Conservation (phyloP, 2,113 vertebrate genomes). For the Hoplias malabaricus region DNA sequence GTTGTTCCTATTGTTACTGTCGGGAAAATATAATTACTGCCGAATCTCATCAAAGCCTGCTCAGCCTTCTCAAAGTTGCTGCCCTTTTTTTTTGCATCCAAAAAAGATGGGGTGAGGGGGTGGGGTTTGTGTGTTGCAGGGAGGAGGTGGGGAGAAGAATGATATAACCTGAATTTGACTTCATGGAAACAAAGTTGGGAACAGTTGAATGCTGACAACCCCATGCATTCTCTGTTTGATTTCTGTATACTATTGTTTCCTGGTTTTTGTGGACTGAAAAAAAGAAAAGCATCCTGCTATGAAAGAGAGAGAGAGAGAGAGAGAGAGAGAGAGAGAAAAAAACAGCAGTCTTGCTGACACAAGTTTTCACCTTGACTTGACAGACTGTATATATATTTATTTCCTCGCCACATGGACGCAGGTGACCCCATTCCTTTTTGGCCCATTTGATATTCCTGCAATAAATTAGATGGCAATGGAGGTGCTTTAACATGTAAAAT, state of each 20-base stretch:
- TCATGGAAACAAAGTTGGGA: slow-evolving; percentile 61
- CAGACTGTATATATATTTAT: slow-evolving; percentile 76
- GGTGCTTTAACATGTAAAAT: slow-evolving; percentile 83
- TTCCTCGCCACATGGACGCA: slow-evolving; percentile 61
- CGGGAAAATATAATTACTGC: slow-evolving; percentile 77
- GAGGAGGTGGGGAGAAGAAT: slow-evolving; percentile 10
- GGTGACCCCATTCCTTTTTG: slow-evolving; percentile 75
- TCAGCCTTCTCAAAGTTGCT: slow-evolving; percentile 72
- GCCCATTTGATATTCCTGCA: slow-evolving; percentile 74
- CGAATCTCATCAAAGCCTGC: slow-evolving; percentile 78
- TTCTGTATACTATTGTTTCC: slow-evolving; percentile 48
- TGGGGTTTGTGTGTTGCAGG: not conserved
- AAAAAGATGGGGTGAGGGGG: slow-evolving; percentile 5
- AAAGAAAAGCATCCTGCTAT: no score
- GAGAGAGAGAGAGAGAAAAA: slow-evolving; percentile 60
- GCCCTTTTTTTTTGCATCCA: slow-evolving; percentile 48
- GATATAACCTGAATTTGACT: slow-evolving; percentile 60
- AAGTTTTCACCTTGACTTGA: slow-evolving; percentile 79
- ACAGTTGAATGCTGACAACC: slow-evolving; percentile 48
- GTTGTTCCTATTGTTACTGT: slow-evolving; percentile 76
- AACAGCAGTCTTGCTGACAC: slow-evolving; percentile 68
- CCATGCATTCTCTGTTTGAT: not conserved
- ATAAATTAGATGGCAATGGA: slow-evolving; percentile 79
- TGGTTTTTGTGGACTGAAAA: not conserved
- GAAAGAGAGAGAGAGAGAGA: slow-evolving; percentile 50